A percentile compares a stretch with the other conserved stretches of the same genome.
Conservation (phyloP, 2,888 invertebrate species). For the Nomada ferruginata region DNA sequence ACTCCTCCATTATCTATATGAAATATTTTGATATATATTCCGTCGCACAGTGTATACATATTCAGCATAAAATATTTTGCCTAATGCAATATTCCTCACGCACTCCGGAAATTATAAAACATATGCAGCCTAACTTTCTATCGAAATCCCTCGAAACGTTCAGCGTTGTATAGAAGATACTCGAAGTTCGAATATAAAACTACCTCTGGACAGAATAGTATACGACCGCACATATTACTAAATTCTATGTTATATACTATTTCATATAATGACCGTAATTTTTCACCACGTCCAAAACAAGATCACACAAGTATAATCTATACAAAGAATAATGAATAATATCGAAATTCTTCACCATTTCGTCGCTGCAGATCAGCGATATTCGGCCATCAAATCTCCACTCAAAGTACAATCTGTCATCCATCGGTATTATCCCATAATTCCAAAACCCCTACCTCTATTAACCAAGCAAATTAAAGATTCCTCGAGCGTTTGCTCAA, state of each 20-base stretch:
- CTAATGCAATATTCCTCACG: too few species aligned
- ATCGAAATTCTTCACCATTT: not conserved
- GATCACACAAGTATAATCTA: too few species aligned
- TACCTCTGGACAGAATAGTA: too few species aligned
- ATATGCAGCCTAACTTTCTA: too few species aligned
- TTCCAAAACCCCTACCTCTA: not conserved
- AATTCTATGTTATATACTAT: too few species aligned
- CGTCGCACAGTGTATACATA: not conserved
- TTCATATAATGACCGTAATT: too few species aligned
- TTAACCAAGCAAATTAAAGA: conserved; percentile 1
- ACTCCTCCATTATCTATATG: not conserved
- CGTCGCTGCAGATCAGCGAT: not conserved
- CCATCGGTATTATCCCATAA: not conserved
- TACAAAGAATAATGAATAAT: not conserved
- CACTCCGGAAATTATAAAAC: too few species aligned
- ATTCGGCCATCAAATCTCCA: not conserved
- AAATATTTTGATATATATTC: not conserved
- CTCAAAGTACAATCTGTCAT: not conserved
- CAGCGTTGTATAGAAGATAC: too few species aligned
- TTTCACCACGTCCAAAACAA: too few species aligned
- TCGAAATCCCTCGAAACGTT: too few species aligned
- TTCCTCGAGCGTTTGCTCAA: not conserved
- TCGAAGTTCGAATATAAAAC: too few species aligned
- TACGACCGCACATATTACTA: too few species aligned
- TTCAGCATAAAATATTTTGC: not conserved